Percentiles rank a stretch among this genome's conserved stretches.
Conservation (phyloP, 2,797 vertebrate species). For the Etheostoma perlongum region DNA sequence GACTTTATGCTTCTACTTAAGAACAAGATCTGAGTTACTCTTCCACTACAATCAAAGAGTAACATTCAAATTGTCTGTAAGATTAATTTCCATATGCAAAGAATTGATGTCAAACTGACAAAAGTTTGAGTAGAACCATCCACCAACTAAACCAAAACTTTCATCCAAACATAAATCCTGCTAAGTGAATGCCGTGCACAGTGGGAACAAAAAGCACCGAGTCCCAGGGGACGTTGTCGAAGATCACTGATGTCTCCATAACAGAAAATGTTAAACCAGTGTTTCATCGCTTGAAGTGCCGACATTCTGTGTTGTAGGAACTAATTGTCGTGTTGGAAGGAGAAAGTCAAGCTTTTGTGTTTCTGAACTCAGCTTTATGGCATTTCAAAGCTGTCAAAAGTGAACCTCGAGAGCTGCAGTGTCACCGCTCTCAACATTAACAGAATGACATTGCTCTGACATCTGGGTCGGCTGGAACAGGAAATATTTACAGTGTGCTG, state of each 20-base stretch:
- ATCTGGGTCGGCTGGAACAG: slow-evolving; percentile 30
- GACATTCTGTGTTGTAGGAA: slow-evolving; percentile 78
- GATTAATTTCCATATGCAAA: slow-evolving; percentile 33
- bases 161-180: slow-evolving; percentile 27
- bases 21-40: background rate
- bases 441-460: slow-evolving; percentile 45
- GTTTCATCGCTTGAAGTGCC: slow-evolving; percentile 53
- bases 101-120: slow-evolving; percentile 17
- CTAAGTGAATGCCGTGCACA: slow-evolving; percentile 59
- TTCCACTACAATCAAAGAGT: background rate
- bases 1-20: background rate
- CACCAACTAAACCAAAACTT: slow-evolving; percentile 23
- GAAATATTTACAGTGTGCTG: slow-evolving; percentile 27
- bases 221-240: slow-evolving; percentile 56
- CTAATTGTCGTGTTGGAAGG: slow-evolving; percentile 79
- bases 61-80: background rate
- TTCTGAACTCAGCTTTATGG: slow-evolving; percentile 70
- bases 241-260: slow-evolving; percentile 76
- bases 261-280: slow-evolving; percentile 79
- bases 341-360: slow-evolving; percentile 71
- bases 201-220: slow-evolving; percentile 62
- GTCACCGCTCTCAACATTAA: slow-evolving; percentile 49
- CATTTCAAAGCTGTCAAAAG: slow-evolving; percentile 79
- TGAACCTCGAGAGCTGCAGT: slow-evolving; percentile 54
- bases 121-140: slow-evolving; percentile 36